These are phyloP conservation scores for Actinia equina DNA, from an alignment of 64 coral and sea anemone species.

Conservation along the genomic window DNA sequence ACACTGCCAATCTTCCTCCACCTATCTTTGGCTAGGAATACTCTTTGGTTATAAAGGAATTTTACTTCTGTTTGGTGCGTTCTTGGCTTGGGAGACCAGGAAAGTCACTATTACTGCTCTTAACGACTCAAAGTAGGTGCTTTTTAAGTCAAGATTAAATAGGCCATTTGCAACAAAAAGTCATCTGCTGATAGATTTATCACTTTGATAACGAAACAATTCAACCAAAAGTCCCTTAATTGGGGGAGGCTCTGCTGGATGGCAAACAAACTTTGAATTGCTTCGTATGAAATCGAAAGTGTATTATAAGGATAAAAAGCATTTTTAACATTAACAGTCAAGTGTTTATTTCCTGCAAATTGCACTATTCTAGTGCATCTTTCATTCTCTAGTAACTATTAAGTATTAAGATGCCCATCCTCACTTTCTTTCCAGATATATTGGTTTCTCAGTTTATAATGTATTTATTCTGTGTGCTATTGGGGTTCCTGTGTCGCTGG, in stretches of 20 bases:
- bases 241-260: no score
- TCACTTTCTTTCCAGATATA: constrained; percentile 48
- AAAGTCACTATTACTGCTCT: constrained; percentile 80
- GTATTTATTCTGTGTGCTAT: constrained; percentile 77
- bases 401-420: not conserved
- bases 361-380: no score
- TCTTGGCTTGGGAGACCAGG: constrained; percentile 88
- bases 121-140: constrained; percentile 85
- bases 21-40: constrained; percentile 74
- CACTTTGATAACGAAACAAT: no score
- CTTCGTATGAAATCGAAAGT: no score
- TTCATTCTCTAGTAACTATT: no score
- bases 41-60: constrained; percentile 83
- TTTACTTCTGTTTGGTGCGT: constrained; percentile 73
- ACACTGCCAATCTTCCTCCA: constrained; percentile 60
- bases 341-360: no score
- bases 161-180: not conserved
- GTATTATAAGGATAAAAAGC: no score
- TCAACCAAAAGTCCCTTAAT: no score
- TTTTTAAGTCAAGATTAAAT: not conserved
- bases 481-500: constrained; percentile 74
- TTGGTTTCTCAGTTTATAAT: constrained; percentile 93
- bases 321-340: not conserved
- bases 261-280: no score
- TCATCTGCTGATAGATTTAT: no score